Evolutionary conservation across 2,797 vertebrate species (phyloP), one percentile per base, ranked within the genome.

Genomic region (Cetoscarus ocellatus): DNA sequence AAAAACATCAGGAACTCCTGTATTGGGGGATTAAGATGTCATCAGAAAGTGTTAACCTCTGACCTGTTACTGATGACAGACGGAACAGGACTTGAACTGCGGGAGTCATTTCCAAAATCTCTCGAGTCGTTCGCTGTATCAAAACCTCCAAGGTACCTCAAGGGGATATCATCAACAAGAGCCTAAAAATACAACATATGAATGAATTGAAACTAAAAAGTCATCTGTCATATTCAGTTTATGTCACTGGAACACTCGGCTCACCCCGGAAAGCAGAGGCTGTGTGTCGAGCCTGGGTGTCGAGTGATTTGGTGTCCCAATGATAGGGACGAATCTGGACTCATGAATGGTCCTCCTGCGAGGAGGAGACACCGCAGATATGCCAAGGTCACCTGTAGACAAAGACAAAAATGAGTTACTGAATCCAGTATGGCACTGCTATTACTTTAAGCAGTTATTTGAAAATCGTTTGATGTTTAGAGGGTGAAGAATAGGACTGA

Each of bases 31-130:
- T 50, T 18, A 10, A 18, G 0, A 3, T 53, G 27, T 36, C 11
- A n/a, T 7, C 17, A 18, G 1, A 11, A 51, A 35, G 14, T 35
- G 3, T 51, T 13, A 45, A 38, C 19, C 6, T 62, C 92, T 56
- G 51, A 96, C 96, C 67, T 53, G 49, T 93, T 90, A 58, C 91
- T 95, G 70, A 70, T 19, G 1, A 85, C 1, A 0, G 94, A 95
- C 0, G 52, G 75, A 9, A 89, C 92, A 0, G 75, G 90, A 73
- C 83, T 94, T 0, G 63, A 70, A 58, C 83, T 72, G 10, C 10
- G 76, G 0, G 91, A 94, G 49, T 86, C 80, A 6, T 34, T 82
- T 6, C 67, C n/a, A 0, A 76, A 12, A 11, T 92, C 87, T 9
- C 0, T 66, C 0, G 92, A 94, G 52, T 86, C 84, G 4, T 67